Base-by-base conservation (phyloP, 2,888 invertebrate species). In the Sesia apiformis region DNA sequence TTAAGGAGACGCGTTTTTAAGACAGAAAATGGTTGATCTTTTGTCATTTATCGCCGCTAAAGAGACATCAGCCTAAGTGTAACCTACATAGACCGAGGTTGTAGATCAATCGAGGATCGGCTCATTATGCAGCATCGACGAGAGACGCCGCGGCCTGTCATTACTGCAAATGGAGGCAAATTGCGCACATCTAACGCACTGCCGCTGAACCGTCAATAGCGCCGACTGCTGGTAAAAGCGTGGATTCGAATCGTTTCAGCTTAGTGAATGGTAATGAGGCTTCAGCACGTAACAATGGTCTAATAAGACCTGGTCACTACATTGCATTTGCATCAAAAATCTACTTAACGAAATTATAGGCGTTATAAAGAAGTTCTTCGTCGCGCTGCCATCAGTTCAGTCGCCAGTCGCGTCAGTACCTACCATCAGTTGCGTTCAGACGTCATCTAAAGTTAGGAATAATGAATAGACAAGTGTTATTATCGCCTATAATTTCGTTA, bases 91-190 rank as follows among this genome's bases (percentile, higher is more conserved):
- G n/a, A 46, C 8, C 46, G 46, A 46, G 46, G 46, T n/a, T 46
- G 46, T 65, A 67, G 78, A 81, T 84, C 81, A 82, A 84, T 83
- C 78, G 79, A 74, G 77, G 77, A 78, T 78, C 78, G 78, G 76
- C 85, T 89, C 79, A 89, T 89, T 89, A 89, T 89, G 82, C 88
- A 82, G 75, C 77, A 74, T 78, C 76, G 78, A 77, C 69, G 67
- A 60, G 66, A 62, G 65, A 57, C 64, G 65, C 68, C 74, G 84
- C 81, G 84, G 81, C 72, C 89, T 88, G 86, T 87, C 81, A 89
- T 90, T 90, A 90, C 66, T 64, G 67, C 81, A 84, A 88, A 88
- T 88, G 85, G 82, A 78, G 81, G 81, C 81, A 87, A 89, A 89
- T 89, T 89, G 89, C 84, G 79, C 78, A 77, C 78, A 78, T 86